Conservation (phyloP, 2,113 vertebrate species). For the Phaethornis superciliosus region DNA sequence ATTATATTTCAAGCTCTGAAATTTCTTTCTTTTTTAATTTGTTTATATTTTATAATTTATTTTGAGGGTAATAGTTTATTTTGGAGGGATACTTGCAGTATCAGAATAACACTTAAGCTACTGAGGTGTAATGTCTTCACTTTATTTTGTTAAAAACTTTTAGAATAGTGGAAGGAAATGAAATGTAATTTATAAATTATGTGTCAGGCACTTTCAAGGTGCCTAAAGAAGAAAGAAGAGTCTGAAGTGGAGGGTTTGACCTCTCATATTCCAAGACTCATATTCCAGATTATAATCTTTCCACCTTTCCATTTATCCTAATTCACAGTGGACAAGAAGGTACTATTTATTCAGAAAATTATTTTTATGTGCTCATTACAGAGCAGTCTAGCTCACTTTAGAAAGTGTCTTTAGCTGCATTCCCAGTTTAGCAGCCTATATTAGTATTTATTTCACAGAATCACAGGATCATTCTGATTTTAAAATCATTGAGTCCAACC, state of each 20-base stretch:
- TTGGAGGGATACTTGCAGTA: neutral
- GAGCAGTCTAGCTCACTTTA: neutral
- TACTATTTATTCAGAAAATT: neutral
- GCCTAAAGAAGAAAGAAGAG: neutral
- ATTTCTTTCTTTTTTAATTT: too few species aligned
- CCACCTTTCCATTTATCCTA: neutral
- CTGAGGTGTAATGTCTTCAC: neutral
- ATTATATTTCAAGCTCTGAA: neutral
- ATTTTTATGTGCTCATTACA: neutral
- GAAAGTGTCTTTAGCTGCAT: neutral
- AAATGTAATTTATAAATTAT: neutral
- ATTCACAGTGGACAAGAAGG: neutral
- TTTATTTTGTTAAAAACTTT: neutral
- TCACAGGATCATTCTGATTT: too few species aligned
- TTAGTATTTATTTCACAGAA: neutral
- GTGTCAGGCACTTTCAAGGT: neutral
- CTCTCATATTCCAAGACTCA: neutral
- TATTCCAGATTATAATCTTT: neutral
- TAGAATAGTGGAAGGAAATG: neutral
- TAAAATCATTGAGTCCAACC: too few species aligned
- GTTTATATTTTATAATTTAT: neutral
- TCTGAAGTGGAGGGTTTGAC: neutral
- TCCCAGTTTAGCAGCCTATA: neutral
- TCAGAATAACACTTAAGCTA: neutral
- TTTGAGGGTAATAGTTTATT: neutral